A percentile compares a stretch with the other conserved stretches of the same genome.
Evolutionary conservation across 1,140 invertebrate genomes (phyloP).

Genomic region (Hylyphantes graminicola): DNA sequence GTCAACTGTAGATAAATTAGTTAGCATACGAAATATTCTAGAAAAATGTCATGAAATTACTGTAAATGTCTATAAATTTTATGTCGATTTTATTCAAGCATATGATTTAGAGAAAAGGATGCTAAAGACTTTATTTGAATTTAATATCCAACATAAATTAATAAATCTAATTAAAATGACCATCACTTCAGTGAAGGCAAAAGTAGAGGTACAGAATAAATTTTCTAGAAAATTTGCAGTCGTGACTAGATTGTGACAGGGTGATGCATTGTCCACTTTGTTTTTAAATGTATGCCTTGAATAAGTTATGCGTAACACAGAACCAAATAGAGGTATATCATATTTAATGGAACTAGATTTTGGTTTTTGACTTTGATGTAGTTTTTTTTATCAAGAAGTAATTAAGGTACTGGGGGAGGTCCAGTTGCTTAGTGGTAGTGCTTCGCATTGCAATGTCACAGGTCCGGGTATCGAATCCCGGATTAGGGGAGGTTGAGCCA

Average conservation of each 20-base stretch:
- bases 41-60: neutral
- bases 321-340: neutral
- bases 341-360: neutral
- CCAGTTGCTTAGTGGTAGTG: too few relatives aligned
- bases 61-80: slow-evolving; percentile 2
- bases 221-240: neutral
- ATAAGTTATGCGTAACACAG: neutral
- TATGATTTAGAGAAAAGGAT: neutral
- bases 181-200: neutral
- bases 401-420: too few relatives aligned
- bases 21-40: neutral
- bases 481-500: too few relatives aligned
- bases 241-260: neutral
- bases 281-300: neutral
- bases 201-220: neutral
- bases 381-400: neutral
- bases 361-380: too few relatives aligned
- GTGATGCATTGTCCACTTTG: neutral
- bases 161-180: slow-evolving; percentile 1
- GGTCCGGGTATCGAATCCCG: too few relatives aligned
- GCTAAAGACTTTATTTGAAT: neutral
- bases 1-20: neutral
- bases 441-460: too few relatives aligned
- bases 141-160: neutral
- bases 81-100: neutral